Evolutionary conservation across 2,888 invertebrate species (phyloP), one percentile per base, ranked within the genome.

Genomic region (Ceraclea dissimilis): DNA sequence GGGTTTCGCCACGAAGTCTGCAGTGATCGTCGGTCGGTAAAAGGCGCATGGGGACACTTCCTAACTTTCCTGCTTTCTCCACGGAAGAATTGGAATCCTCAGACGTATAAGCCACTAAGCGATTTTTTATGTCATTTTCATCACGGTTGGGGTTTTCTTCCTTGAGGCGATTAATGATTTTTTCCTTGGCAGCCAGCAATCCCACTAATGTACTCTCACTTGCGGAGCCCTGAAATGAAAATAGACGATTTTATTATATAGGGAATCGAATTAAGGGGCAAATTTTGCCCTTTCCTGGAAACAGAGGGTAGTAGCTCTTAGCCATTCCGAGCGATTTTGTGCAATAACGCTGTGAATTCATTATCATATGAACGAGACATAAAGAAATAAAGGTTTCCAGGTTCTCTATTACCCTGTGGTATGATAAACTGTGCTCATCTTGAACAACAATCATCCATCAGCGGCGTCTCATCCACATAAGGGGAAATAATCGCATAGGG

Each of bases 61-160:
- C 88, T 49, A 95, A 70, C 21, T 89, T 73, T 4, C 90, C 90
- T 0, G 92, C 86, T 68, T 92, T 90, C 70, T 94, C 93, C 2
- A 94, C 89, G 1, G 91, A 92, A 2, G 91, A 92, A 68, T 94
- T 93, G 34, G 92, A 88, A 73, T 93, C 88, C 66, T 89, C 87
- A 62, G 91, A 93, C 1, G 88, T 82, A 68, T 94, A 94, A 2
- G 88, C 88, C 0, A 93, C 78, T 19, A 93, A 74, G 70, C 85
- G 88, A 0, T 80, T 78, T 66, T 82, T 82, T 46, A 88, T 80
- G 19, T 78, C 74, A 47, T 76, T 79, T 63, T 85, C 84, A 21
- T 81, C 79, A 62, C 83, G 67, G 4, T 80, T 79, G 0, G 88
- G 84, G 65, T 85, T 71, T 31, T 71, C 65, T 56, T 70, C 68